These are phyloP conservation scores for Andrena hattorfiana DNA, from an alignment of 2,888 invertebrate genomes.

Conservation along the genomic window DNA sequence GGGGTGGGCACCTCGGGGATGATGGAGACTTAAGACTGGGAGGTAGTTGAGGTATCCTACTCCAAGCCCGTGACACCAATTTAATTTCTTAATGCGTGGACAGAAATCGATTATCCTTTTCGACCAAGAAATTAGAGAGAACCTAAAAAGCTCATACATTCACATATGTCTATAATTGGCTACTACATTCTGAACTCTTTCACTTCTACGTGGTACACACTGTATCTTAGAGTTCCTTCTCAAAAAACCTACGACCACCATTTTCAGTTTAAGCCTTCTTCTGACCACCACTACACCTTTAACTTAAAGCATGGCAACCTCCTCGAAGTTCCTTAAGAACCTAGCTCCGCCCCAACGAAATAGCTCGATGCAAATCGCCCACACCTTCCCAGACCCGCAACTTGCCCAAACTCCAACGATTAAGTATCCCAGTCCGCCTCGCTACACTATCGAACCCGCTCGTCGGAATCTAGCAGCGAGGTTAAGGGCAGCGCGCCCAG, in stretches of 20 bases:
- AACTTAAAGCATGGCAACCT: not conserved
- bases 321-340: conserved; percentile 3
- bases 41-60: no score
- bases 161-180: no score
- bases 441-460: conserved; percentile 2
- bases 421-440: not conserved
- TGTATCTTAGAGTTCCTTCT: not conserved
- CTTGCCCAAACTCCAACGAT: conserved; percentile 9
- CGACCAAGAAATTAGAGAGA: no score
- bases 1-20: no score
- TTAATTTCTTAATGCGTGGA: no score
- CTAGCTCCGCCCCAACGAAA: not conserved
- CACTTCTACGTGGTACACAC: not conserved
- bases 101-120: no score
- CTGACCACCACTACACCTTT: not conserved
- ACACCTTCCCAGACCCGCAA: not conserved
- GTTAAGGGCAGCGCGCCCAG: not conserved
- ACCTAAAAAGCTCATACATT: no score
- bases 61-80: no score
- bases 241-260: not conserved
- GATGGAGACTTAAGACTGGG: no score
- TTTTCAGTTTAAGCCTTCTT: not conserved
- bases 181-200: not conserved
- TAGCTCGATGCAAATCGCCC: conserved; percentile 1
- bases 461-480: conserved; percentile 16